These are phyloP conservation scores for Danio kyathit DNA, from an alignment of 2,797 vertebrate species.

Conservation along the genomic window DNA sequence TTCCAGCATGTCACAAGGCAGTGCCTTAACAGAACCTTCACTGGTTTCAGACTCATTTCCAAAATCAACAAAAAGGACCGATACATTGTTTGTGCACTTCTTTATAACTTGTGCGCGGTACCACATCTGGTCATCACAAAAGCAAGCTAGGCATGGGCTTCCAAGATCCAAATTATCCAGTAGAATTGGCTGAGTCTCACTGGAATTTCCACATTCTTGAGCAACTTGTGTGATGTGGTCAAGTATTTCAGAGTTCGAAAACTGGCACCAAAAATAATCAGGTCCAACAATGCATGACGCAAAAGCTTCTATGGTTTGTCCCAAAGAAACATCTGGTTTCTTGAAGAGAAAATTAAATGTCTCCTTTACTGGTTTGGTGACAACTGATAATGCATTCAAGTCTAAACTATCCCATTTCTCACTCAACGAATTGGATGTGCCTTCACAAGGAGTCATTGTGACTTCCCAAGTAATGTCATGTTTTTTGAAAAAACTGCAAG, in stretches of 20 bases:
- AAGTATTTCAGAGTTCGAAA: constrained; percentile 73
- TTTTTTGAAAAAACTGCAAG: constrained; percentile 78
- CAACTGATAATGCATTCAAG: background rate
- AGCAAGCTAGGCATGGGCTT: constrained; percentile 82
- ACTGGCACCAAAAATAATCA: constrained; percentile 90
- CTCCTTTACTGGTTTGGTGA: background rate
- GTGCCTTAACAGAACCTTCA: constrained; percentile 70
- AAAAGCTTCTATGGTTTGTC: constrained; percentile 75
- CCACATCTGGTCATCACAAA: constrained; percentile 79
- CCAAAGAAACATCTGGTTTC: constrained; percentile 62
- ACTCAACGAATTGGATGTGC: constrained; percentile 56
- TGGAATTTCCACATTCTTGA: constrained; percentile 71
- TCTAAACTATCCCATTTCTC: constrained; percentile 19
- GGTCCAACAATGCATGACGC: constrained; percentile 80
- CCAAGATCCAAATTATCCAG: constrained; percentile 70
- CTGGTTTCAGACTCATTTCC: constrained; percentile 81
- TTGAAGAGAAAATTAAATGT: constrained; percentile 56
- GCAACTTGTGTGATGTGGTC: constrained; percentile 73
- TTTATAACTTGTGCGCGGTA: constrained; percentile 82
- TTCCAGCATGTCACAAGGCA: constrained; percentile 74
- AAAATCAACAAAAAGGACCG: constrained; percentile 86
- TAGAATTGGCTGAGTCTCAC: constrained; percentile 26
- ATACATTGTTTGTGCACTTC: constrained; percentile 51
- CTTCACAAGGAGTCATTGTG: constrained; percentile 23
- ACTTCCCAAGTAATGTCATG: constrained; percentile 79